Base-by-base conservation (phyloP, 2,888 invertebrate genomes). In the Malthinus seriepunctatus region DNA sequence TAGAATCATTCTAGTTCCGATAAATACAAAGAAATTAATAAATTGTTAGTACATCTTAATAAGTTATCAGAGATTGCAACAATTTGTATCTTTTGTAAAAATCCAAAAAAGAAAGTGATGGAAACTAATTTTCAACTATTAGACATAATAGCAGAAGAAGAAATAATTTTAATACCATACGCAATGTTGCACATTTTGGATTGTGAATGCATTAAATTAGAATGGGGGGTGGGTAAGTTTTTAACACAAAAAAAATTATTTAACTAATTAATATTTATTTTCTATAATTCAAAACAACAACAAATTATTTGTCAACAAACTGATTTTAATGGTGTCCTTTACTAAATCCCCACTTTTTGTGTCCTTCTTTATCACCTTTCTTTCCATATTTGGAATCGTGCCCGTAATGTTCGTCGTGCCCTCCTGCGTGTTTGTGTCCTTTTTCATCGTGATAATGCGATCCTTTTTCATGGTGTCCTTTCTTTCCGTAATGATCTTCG, bases 401-500 rank as follows among this genome's bases (percentile, higher is more conserved):
- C 32, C 85, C 84, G 76, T 89, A 85, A 71, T 92, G 90, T 62
- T 87, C 86, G 60, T 90, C 87, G 71, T 92, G 90, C 6, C 91
- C 91, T 10, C 85, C 89, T 55, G 87, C 84, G 62, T 88, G 85
- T 77, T 92, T 90, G 77, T 91, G 91, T 0, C 91, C 92, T 68
- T 88, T 88, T 71, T 91, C 87, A 35, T 89, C 89, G 70, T 90
- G 86, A 73, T 90, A 86, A 73, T 92, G 90, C 58, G 88, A 86
- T 5, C 93, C 93, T 74, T 92, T 89, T 73, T 90, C 88, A 72
- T 89, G 86, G 70, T 88, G 86, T 8, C 91, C 91, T 74, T 91
- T 90, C 78, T 92, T 89, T 34, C 90, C 91, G 66, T 91, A 87
- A 71, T 90, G 87, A 67, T 89, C 88, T 68, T 88, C 86, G 69